phyloP scores from a whole-genome alignment of 53 echinoderm and acorn worm species.

The Holothuria leucospilota region DNA sequence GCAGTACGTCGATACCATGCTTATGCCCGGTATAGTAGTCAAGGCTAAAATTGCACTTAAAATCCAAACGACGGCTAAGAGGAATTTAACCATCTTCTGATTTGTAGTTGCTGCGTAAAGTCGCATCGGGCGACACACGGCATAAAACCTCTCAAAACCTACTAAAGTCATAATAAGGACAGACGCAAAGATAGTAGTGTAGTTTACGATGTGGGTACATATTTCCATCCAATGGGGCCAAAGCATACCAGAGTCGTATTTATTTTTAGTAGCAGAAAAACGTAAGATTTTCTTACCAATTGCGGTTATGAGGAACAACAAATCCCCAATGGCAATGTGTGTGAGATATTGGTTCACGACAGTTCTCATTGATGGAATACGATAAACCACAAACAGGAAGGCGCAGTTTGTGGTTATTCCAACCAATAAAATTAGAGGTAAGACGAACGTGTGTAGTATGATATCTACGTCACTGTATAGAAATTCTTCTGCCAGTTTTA shows the following conservation, averaged over 20 bases:
- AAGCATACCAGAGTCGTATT: constrained; percentile 49
- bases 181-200: constrained; percentile 77
- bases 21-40: constrained; percentile 65
- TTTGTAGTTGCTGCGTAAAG: constrained; percentile 66
- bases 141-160: constrained; percentile 78
- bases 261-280: constrained; percentile 63
- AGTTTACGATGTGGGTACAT: constrained; percentile 52
- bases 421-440: constrained; percentile 72
- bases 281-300: constrained; percentile 80
- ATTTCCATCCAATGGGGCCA: constrained; percentile 57
- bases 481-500: not conserved
- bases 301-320: constrained; percentile 73
- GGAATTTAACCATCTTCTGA: constrained; percentile 57
- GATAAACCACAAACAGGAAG: constrained; percentile 83
- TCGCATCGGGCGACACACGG: constrained; percentile 83
- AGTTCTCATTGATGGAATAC: constrained; percentile 85
- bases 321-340: constrained; percentile 87
- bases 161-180: constrained; percentile 83
- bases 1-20: constrained; percentile 43
- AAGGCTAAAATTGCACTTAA: constrained; percentile 64
- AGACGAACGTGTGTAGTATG: constrained; percentile 47
- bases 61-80: constrained; percentile 64
- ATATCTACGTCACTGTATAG: constrained; percentile 12
- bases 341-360: constrained; percentile 84
- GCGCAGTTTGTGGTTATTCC: constrained; percentile 80